phyloP scores from a whole-genome alignment of 2,888 invertebrate genomes.

The Bimastos eiseni region DNA sequence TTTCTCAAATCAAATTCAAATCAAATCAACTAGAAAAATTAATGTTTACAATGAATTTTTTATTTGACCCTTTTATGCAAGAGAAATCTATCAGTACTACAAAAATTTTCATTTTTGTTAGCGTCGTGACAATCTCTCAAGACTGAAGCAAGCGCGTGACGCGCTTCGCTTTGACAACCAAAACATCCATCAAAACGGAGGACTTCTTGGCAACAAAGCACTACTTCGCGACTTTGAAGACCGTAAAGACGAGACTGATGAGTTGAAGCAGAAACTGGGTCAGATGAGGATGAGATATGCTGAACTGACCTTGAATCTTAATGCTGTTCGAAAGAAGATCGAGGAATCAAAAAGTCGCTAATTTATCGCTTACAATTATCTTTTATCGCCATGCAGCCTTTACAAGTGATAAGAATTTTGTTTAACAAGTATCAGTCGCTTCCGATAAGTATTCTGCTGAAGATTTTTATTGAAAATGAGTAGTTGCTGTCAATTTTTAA shows the following conservation, averaged over 20 bases:
- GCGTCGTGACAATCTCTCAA: conserved; percentile 57
- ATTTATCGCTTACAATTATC: not conserved
- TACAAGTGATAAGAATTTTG: not conserved
- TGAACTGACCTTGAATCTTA: conserved; percentile 57
- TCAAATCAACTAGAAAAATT: too few relatives aligned
- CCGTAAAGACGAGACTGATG: conserved; percentile 57
- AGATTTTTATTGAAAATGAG: not conserved
- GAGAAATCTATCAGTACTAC: not conserved
- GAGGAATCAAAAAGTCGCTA: conserved; percentile 52
- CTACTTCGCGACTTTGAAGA: conserved; percentile 66
- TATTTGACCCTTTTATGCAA: too few relatives aligned
- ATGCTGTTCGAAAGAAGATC: conserved; percentile 59
- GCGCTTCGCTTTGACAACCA: conserved; percentile 62
- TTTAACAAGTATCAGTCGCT: not conserved
- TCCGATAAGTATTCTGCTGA: not conserved
- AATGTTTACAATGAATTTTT: too few relatives aligned
- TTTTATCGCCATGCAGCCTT: not conserved
- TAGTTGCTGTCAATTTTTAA: not conserved
- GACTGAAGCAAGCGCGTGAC: conserved; percentile 63
- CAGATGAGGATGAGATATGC: conserved; percentile 57
- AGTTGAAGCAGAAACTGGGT: conserved; percentile 53
- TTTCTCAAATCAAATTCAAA: too few relatives aligned
- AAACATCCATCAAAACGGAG: conserved; percentile 63
- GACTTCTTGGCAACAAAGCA: conserved; percentile 65
- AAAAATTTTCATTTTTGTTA: not conserved